Percentiles rank a stretch among this genome's conserved stretches.
Evolutionary conservation across 37 sponge, comb jelly and placozoan genomes (phyloP).

Genomic region (Beroe ovata): DNA sequence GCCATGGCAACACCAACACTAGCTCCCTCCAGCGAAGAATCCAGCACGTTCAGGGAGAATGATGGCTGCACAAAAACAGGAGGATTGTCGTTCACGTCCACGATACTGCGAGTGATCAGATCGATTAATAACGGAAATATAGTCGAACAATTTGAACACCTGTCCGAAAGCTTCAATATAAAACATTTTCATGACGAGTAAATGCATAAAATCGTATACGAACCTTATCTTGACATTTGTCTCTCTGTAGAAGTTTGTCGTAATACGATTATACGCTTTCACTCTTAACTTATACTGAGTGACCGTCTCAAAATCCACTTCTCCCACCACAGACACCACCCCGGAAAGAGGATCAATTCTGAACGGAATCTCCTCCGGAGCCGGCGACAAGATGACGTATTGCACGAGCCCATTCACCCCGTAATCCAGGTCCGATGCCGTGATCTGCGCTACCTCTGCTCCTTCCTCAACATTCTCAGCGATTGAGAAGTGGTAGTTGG

Average conservation of each 20-base stretch:
- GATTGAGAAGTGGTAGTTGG: conserved; percentile 62
- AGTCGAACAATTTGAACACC: no score
- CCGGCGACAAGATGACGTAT: conserved; percentile 9
- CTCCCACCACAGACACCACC: not conserved
- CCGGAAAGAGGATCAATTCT: conserved; percentile 7
- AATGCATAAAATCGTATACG: not conserved
- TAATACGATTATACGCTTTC: conserved; percentile 1
- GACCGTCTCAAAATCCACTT: conserved; percentile 15
- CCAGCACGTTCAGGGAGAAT: conserved; percentile 18
- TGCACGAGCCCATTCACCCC: conserved; percentile 37
- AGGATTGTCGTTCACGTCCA: conserved; percentile 38
- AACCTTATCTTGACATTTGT: conserved; percentile 17
- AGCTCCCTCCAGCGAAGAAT: not conserved
- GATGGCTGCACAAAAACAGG: conserved; percentile 5
- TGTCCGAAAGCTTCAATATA: no score
- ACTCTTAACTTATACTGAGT: conserved; percentile 20
- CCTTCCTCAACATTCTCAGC: conserved; percentile 34
- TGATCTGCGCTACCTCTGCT: conserved; percentile 31
- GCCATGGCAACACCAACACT: conserved; percentile 51
- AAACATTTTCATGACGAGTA: not conserved
- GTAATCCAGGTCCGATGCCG: conserved; percentile 40
- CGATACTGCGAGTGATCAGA: conserved; percentile 6
- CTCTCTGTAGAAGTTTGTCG: not conserved
- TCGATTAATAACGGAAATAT: no score
- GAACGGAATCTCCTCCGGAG: conserved; percentile 7